Base-by-base conservation (phyloP, 2,888 invertebrate species). In the Nephrocerus scutellatus region DNA sequence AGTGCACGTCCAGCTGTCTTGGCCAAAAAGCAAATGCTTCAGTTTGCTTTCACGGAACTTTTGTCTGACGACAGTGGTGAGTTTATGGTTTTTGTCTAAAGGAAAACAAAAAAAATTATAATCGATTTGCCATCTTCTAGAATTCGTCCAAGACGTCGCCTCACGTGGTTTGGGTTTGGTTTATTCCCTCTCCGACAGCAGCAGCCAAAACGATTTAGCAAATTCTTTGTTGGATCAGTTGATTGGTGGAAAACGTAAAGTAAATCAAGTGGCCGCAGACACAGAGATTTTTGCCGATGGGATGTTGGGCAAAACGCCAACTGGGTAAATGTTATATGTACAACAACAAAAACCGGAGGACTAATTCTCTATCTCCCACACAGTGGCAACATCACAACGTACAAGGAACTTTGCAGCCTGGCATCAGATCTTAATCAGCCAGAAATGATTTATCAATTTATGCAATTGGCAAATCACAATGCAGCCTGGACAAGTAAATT, bases 371-470 rank as follows among this genome's bases (percentile, higher is more conserved):
- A n/a, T n/a, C n/a, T n/a, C n/a, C n/a, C n/a, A n/a, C 72, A 30
- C 60, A 88, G 91, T 0, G 87, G 87, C 9, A 87, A 84, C 55
- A 72, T 95, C 20, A 84, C 92, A 2, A 95, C 95, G 0, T 96
- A 96, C 69, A 90, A 88, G 62, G 95, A 96, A 66, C 73, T 96
- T 34, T 95, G 93, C 65, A 85, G 90, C 0, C 71, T 95, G 29
- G 93, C 93, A 1, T 90, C 90, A 1, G 93, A 95, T 68, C 72
- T 96, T 46, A 93, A 93, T 61, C 89, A 95, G 62, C 95, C 95
- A 0, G 93, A 95, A 62, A 74, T 96, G 44, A 79, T 93, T 47
- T 96, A 96, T 70, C 89, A 90, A 66, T 96, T 96, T 63, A 88
- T 96, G 87, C 86, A 92, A 63, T 71, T 95, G 47, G 93, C 93